Evolutionary conservation across 2,888 invertebrate genomes (phyloP).

Genomic region (Ichneumoninae sp.): DNA sequence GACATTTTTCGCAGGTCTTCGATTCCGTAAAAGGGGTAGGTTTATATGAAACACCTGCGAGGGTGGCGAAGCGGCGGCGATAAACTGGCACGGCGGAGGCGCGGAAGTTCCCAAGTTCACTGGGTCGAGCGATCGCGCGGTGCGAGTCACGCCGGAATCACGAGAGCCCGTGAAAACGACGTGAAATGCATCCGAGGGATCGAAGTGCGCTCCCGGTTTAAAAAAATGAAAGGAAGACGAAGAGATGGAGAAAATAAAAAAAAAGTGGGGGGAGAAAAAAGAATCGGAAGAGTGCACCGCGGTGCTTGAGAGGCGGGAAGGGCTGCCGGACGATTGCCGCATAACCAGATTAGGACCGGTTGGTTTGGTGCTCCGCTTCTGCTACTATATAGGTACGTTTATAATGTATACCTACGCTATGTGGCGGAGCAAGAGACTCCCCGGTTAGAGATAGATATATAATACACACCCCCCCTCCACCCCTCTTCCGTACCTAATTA

Average conservation of each 20-base stretch:
- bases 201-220: slow-evolving; percentile 43
- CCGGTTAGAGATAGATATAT: slow-evolving; percentile 64
- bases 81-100: slow-evolving; percentile 42
- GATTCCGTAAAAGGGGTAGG: too few relatives aligned
- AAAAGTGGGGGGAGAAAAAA: slow-evolving; percentile 25
- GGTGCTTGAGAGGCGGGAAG: slow-evolving; percentile 55
- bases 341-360: slow-evolving; percentile 78
- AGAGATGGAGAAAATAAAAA: slow-evolving; percentile 47
- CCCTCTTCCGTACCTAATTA: slow-evolving; percentile 74
- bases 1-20: background rate
- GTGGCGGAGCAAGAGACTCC: slow-evolving; percentile 5
- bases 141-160: slow-evolving; percentile 64
- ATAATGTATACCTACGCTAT: background rate
- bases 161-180: slow-evolving; percentile 69
- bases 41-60: slow-evolving; percentile 2
- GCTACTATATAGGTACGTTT: slow-evolving; percentile 33
- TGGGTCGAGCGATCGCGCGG: slow-evolving; percentile 59
- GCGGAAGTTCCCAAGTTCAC: slow-evolving; percentile 63
- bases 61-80: slow-evolving; percentile 53
- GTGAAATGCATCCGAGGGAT: slow-evolving; percentile 63
- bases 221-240: slow-evolving; percentile 38
- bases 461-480: slow-evolving; percentile 25
- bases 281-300: slow-evolving; percentile 39
- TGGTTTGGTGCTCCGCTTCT: slow-evolving; percentile 68
- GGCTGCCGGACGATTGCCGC: slow-evolving; percentile 70